Conservation (phyloP, 2,888 invertebrate species). For the Xanthorhoe designata region DNA sequence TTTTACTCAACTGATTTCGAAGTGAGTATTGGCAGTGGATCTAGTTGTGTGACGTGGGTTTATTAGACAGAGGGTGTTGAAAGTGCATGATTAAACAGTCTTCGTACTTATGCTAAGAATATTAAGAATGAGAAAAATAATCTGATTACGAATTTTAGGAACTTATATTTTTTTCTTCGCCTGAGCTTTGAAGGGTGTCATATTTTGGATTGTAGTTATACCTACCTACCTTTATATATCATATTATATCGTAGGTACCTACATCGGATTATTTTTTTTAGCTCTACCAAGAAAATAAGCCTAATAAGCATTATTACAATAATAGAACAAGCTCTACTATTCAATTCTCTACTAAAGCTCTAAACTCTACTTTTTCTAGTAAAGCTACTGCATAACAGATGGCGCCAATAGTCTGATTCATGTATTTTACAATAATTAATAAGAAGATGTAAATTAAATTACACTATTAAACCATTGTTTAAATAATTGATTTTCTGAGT, state of each 20-base stretch:
- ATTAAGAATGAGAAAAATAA: background rate
- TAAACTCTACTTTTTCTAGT: conserved; percentile 4
- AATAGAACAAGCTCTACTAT: background rate
- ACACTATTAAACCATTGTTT: too few relatives aligned
- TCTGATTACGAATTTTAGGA: background rate
- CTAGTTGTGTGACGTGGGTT: conserved; percentile 49
- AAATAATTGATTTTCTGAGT: background rate
- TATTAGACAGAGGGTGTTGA: conserved; percentile 29
- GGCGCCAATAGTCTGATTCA: conserved; percentile 18
- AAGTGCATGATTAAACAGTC: conserved; percentile 27
- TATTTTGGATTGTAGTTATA: background rate
- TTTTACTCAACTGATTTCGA: conserved; percentile 46
- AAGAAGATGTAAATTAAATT: background rate
- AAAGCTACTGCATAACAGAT: conserved; percentile 30
- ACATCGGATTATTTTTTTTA: background rate
- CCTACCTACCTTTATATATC: too few relatives aligned
- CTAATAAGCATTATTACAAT: too few relatives aligned
- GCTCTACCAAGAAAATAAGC: background rate
- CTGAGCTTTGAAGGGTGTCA: background rate
- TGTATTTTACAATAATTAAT: too few relatives aligned
- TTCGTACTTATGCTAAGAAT: background rate
- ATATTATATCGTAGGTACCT: background rate
- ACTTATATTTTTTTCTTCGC: too few relatives aligned
- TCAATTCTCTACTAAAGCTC: conserved; percentile 3
- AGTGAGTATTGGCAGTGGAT: conserved; percentile 19